Conservation (phyloP, 1,140 invertebrate species). For the Drosophila eugracilis region DNA sequence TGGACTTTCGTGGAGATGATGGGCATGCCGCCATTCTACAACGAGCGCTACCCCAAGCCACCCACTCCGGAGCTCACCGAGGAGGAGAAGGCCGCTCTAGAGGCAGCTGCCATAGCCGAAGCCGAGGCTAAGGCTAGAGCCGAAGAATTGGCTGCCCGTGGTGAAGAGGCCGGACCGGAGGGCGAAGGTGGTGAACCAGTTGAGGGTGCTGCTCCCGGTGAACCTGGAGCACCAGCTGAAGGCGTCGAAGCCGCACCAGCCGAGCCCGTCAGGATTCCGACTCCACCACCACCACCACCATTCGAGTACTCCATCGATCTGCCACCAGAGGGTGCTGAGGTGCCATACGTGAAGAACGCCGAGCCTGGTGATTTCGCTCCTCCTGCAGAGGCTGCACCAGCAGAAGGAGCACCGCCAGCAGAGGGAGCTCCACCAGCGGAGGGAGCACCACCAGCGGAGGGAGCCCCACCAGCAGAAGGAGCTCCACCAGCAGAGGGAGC, state of each 20-base stretch:
- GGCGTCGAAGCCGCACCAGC: constrained; percentile 35
- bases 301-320: constrained; percentile 85
- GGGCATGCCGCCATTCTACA: constrained; percentile 86
- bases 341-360: constrained; percentile 83
- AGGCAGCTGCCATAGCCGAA: constrained; percentile 18
- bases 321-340: constrained; percentile 85
- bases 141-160: constrained; percentile 35
- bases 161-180: constrained; percentile 36
- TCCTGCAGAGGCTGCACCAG: constrained; percentile 62
- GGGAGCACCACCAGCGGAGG: constrained; percentile 76
- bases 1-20: constrained; percentile 98
- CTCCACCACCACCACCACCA: constrained; percentile 82
- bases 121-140: constrained; percentile 36
- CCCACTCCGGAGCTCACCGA: constrained; percentile 82
- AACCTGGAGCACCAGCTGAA: constrained; percentile 32
- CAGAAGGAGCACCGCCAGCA: constrained; percentile 70
- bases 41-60: constrained; percentile 84
- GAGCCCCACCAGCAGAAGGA: constrained; percentile 64
- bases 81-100: constrained; percentile 69
- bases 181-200: constrained; percentile 28
- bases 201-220: constrained; percentile 36
- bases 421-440: constrained; percentile 79
- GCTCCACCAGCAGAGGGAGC: constrained; percentile 63
- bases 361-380: constrained; percentile 74
- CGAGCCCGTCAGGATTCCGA: constrained; percentile 70